Evolutionary conservation across 2,888 invertebrate species (phyloP).

Genomic region (Nysson spinosus): DNA sequence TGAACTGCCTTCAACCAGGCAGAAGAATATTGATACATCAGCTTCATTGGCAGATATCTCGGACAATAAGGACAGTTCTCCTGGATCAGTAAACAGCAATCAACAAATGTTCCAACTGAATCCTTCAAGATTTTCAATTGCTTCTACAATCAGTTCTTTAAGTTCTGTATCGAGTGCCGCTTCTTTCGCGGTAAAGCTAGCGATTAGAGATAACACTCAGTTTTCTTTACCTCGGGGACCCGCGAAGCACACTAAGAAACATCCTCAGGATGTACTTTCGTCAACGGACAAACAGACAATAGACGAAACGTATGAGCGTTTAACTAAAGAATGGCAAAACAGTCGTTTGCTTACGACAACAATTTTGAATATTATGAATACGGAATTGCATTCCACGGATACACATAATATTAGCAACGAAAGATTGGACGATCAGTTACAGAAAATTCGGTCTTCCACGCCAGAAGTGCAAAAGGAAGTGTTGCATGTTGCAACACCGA

Average conservation of each 20-base stretch:
- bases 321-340: slow-evolving; percentile 71
- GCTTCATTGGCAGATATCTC: slow-evolving; percentile 71
- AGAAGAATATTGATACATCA: slow-evolving; percentile 62
- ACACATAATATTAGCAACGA: slow-evolving; percentile 60
- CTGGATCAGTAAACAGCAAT: slow-evolving; percentile 70
- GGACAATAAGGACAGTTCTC: slow-evolving; percentile 70
- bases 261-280: slow-evolving; percentile 19
- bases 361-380: slow-evolving; percentile 59
- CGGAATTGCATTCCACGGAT: slow-evolving; percentile 57
- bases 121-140: slow-evolving; percentile 64
- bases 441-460: slow-evolving; percentile 67
- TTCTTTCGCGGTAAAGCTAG: slow-evolving; percentile 59
- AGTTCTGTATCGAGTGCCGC: slow-evolving; percentile 70
- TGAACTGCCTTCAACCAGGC: slow-evolving; percentile 42
- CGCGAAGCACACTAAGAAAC: slow-evolving; percentile 64
- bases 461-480: slow-evolving; percentile 68
- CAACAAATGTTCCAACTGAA: slow-evolving; percentile 60
- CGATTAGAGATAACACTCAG: slow-evolving; percentile 45
- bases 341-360: slow-evolving; percentile 55
- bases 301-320: slow-evolving; percentile 59
- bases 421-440: slow-evolving; percentile 58
- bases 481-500: slow-evolving; percentile 79
- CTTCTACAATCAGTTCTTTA: slow-evolving; percentile 68
- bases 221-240: slow-evolving; percentile 65
- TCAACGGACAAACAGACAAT: slow-evolving; percentile 34